phyloP scores from a whole-genome alignment of 2,797 vertebrate genomes.

The Tokudaia tokunoshimensis region DNA sequence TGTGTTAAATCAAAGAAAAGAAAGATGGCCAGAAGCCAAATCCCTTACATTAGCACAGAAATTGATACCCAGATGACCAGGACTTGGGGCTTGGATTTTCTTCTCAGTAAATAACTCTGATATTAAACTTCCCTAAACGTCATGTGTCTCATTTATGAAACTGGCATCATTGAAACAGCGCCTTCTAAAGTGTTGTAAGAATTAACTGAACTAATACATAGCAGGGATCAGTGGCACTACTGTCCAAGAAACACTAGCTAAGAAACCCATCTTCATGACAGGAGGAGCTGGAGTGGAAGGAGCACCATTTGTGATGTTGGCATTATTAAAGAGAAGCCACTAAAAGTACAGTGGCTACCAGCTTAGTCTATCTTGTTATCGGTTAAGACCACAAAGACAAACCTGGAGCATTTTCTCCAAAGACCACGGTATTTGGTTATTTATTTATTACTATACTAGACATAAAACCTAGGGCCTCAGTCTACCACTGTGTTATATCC shows the following conservation, averaged over 20 bases:
- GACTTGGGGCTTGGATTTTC: neutral
- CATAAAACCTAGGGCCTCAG: neutral
- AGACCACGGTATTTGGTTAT: neutral
- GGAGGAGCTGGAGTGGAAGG: neutral
- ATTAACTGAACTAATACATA: neutral
- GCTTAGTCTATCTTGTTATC: neutral
- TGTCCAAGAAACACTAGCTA: neutral
- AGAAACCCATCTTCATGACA: conserved; percentile 12
- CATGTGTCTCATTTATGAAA: neutral
- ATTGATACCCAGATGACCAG: conserved; percentile 11
- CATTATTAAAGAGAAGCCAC: neutral
- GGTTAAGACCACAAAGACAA: neutral
- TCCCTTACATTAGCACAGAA: neutral
- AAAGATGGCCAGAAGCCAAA: conserved; percentile 1
- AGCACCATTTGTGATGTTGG: neutral
- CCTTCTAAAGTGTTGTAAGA: neutral
- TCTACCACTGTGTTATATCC: neutral
- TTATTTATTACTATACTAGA: neutral
- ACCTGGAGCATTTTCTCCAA: neutral
- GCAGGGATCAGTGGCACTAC: neutral
- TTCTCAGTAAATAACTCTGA: neutral
- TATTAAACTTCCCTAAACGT: neutral
- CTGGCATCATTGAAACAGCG: neutral
- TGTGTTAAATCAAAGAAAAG: conserved; percentile 4
- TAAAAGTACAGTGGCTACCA: neutral